A percentile compares a stretch with the other conserved stretches of the same genome.
These are phyloP conservation scores for Leptopilina clavipes DNA, from an alignment of 1,140 invertebrate species.

Conservation along the genomic window DNA sequence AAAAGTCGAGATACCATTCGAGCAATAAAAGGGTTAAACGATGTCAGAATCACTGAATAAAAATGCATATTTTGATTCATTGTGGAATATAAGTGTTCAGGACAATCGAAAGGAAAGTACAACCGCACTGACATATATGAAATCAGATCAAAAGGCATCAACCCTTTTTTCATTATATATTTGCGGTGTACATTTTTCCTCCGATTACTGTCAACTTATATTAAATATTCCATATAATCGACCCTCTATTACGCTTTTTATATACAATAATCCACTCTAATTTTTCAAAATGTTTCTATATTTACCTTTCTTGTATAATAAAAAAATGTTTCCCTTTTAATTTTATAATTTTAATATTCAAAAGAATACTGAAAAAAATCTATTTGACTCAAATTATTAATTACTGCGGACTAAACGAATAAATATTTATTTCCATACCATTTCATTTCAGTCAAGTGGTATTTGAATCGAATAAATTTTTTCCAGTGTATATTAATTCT, in stretches of 20 bases:
- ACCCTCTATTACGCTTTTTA: neutral
- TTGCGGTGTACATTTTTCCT: neutral
- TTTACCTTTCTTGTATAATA: no score
- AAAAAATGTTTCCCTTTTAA: no score
- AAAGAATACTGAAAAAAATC: no score
- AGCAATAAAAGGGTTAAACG: slow-evolving; percentile 20
- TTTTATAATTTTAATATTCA: no score
- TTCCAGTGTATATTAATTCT: no score
- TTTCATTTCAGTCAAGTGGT: no score
- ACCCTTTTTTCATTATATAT: neutral
- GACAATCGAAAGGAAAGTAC: slow-evolving; percentile 34
- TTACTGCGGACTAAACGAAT: no score
- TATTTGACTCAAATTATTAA: no score
- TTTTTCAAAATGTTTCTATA: no score
- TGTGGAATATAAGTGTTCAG: neutral
- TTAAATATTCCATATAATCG: neutral
- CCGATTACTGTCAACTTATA: neutral
- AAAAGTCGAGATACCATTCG: slow-evolving; percentile 11
- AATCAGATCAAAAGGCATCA: slow-evolving; percentile 3
- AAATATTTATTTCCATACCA: no score
- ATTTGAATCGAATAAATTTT: no score
- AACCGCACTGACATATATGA: neutral
- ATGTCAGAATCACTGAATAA: slow-evolving; percentile 19
- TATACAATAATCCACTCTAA: no score
- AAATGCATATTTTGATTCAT: slow-evolving; percentile 35